Base-by-base conservation (phyloP, 1,140 invertebrate species). In the Pogonognathellus flavescens region DNA sequence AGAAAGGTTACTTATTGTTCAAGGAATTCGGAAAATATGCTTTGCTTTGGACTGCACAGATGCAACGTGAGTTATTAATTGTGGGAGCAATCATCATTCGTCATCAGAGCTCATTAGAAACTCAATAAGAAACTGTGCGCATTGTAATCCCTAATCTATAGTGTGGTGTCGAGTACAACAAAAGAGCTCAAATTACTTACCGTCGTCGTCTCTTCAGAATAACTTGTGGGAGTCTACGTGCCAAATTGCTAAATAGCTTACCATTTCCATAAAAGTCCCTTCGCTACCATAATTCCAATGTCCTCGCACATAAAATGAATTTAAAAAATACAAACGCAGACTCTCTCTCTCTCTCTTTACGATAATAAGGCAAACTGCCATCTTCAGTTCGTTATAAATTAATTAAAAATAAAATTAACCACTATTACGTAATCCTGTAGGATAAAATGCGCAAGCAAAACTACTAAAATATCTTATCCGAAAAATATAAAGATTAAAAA, bases 41-140 rank as follows among this genome's bases (percentile, higher is more conserved):
- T 55, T 18, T 66, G 20, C 10, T 22, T 60, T 83, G 57, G 31
- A 62, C 18, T 60, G 81, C 9, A 82, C n/a, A 60, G 41, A 76
- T 76, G 70, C 70, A 25, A 20, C 49, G 70, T 76, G 70, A 62
- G 41, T 85, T 85, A 85, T 85, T 85, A 85, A 85, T 85, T 85
- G 84, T 85, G 83, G 50, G 70, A 80, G 83, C 83, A 85, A 85
- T 85, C 84, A 85, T 57, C 84, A 85, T 85, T 85, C 84, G 76
- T 85, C 84, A 85, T 85, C 13, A 85, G 84, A 80, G n/a, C 76
- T 85, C 84, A 81, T 85, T 85, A 85, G 76, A 81, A 85, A 76
- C 72, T 85, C 72, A 72, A 85, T 55, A 81, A 62, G 72, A 81
- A 85, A 81, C 84, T 85, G 57, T 84, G 53, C 72, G 20, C 53